Base-by-base conservation (phyloP, 2,113 vertebrate species). In the Neolamprologus modestus region DNA sequence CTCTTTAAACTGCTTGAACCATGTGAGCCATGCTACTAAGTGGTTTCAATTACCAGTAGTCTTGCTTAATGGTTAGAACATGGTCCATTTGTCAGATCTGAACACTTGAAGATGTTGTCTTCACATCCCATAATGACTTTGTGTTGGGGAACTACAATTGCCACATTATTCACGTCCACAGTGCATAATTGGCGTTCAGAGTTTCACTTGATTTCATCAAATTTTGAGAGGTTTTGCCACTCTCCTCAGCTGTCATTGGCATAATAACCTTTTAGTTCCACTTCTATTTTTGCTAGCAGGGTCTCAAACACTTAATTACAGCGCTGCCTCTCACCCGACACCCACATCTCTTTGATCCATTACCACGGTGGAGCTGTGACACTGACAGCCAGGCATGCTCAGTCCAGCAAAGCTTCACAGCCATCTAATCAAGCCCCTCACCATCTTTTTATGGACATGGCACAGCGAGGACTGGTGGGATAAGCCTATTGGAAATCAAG, bases 401-500 rank as follows among this genome's bases (percentile, higher is more conserved):
- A 26, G 79, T 79, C 84, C 86, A 55, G 61, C 84, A 86, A 82
- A 87, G 83, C 61, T 61, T 61, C 57, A 45, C 73, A 57, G 81
- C 83, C 37, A 45, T 84, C 81, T 26, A 83, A 81, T 92, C 66
- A 88, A 92, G 87, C 82, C 83, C n/a, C 80, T 87, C 50, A 9
- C 73, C 54, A 55, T 88, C 57, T 85, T 87, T 92, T 91, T 82
- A 87, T 79, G 84, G 88, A 81, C 54, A 6, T 4, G n/a, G 82
- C 88, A 73, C 88, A 87, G 87, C 40, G 63, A 90, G 57, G 76
- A 85, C 81, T 84, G 89, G 88, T 86, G 88, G 90, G 89, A 93
- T 93, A 91, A 92, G 89, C 89, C 88, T 89, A 85, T 93, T 91
- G 82, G 84, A 93, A 90, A 92, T 90, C 84, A 88, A 90, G 89